Evolutionary conservation across 1,140 invertebrate species (phyloP), one percentile per base, ranked within the genome.

Genomic region (Palaemon carinicauda): DNA sequence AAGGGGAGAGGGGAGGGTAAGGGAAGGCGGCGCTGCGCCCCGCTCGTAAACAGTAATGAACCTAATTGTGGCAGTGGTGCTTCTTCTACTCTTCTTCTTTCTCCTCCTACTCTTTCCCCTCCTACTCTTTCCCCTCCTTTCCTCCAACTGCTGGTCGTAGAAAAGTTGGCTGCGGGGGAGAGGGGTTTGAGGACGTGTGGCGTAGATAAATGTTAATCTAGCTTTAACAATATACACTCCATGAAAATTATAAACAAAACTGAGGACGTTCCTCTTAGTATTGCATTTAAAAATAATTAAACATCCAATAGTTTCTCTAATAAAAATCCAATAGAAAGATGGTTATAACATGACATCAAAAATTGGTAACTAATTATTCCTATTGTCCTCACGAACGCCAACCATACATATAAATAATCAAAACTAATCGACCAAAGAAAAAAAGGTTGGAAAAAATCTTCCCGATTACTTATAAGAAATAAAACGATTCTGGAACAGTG

Each of bases 21-120:
- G 77, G 85, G 85, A 71, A 81, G 85, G 79, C 65, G 85, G 79
- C 73, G 51, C 69, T 50, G 80, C 79, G 85, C 80, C 85, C 41
- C 79, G 85, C 79, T 87, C 85, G 85, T 87, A 87, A 87, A 87
- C 79, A 81, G 85, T 87, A 87, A 87, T 87, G 85, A 87, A 87
- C 85, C 85, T 87, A 87, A 87, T 87, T 87, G 85, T 87, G 85
- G 83, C 83, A 75, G 83, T 86, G 83, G 83, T 78, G 83, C 78
- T 86, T 60, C 77, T 86, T 41, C 75, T 80, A 50, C 77, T 86
- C 56, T 77, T 78, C 51, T 33, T 84, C 29, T n/a, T 71, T 52
- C 52, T 84, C 27, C 82, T 54, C 24, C 54, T 65, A 3, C 78
- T 80, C 19, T 33, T 73, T 5, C 14, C 33, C 17, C 71, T 19